These are phyloP conservation scores for Cardinalis cardinalis DNA, from an alignment of 2,113 vertebrate species.

Conservation along the genomic window DNA sequence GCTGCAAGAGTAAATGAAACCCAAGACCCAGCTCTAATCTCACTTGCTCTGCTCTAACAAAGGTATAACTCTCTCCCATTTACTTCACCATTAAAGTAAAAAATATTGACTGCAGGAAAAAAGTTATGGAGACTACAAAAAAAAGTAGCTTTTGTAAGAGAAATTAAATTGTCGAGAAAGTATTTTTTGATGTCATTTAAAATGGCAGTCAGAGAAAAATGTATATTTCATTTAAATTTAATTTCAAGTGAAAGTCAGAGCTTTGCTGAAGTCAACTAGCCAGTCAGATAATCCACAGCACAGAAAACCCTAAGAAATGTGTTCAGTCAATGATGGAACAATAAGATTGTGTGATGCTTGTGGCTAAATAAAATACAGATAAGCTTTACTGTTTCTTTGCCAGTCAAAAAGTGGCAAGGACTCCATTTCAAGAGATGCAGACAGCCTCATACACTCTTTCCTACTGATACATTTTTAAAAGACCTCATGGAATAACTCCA, in stretches of 20 bases:
- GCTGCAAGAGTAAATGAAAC: not conserved
- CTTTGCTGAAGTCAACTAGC: not conserved
- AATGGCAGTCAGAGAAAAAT: not conserved
- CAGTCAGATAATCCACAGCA: not conserved
- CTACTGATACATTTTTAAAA: not conserved
- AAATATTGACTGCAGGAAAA: not conserved
- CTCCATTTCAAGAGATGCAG: not conserved
- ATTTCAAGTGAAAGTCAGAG: not conserved
- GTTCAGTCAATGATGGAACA: not conserved
- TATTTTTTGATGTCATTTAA: not conserved
- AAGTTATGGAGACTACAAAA: not conserved
- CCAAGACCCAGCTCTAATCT: not conserved
- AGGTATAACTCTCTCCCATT: not conserved
- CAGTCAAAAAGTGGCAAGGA: not conserved
- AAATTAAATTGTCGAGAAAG: not conserved
- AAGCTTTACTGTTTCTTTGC: not conserved
- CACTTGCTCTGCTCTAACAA: not conserved
- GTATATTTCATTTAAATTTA: too few relatives aligned
- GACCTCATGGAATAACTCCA: not conserved
- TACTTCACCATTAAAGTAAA: not conserved
- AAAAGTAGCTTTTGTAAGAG: not conserved
- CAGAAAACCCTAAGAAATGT: not conserved
- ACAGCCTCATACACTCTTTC: not conserved
- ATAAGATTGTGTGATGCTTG: not conserved
- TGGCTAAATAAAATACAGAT: not conserved